Base-by-base conservation (phyloP, 2,888 invertebrate genomes). In the Phymatocera aterrima region DNA sequence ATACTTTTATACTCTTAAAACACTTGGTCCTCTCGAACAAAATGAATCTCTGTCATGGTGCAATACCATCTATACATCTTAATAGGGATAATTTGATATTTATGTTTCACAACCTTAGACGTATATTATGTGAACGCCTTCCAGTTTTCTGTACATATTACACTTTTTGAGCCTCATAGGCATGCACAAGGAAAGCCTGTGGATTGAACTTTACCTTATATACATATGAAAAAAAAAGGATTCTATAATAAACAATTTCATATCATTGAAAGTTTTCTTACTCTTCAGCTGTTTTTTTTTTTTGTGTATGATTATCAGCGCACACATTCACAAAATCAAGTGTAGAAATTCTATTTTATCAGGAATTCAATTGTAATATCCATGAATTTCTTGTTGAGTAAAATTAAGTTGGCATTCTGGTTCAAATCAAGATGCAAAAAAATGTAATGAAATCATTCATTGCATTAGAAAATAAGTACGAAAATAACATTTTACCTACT, bases 161-260 rank as follows among this genome's bases (percentile, higher is more conserved):
- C 46, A 65, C 64, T 40, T 65, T n/a, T 65, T 65, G 24, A 65
- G 64, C 21, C 40, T 65, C 43, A 46, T 68, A 24, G 68, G 68
- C 24, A 68, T 43, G 6, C 68, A 68, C 40, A 40, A 65, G 3
- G n/a, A n/a, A n/a, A 65, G 40, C 28, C 15, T 40, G 21, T 37
- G 24, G 21, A 28, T 28, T 21, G 6, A 46, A 46, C 21, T 21
- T 43, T 46, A 43, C 1, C 6, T 43, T 68, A 6, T 40, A 28
- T 24, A 57, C 18, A 6, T 37, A 21, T 75, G 24, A 6, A 48
- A 51, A 18, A 40, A 15, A 57, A 24, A 12, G 40, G 28, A n/a
- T n/a, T 60, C 37, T 75, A n/a, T n/a, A 75, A 75, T 75, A 75
- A 75, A 75, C 75, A 75, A 75, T 75, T 75, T 57, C 72, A 72